Evolutionary conservation across 2,113 vertebrate genomes (phyloP).

Genomic region (Pteruthius melanotis): DNA sequence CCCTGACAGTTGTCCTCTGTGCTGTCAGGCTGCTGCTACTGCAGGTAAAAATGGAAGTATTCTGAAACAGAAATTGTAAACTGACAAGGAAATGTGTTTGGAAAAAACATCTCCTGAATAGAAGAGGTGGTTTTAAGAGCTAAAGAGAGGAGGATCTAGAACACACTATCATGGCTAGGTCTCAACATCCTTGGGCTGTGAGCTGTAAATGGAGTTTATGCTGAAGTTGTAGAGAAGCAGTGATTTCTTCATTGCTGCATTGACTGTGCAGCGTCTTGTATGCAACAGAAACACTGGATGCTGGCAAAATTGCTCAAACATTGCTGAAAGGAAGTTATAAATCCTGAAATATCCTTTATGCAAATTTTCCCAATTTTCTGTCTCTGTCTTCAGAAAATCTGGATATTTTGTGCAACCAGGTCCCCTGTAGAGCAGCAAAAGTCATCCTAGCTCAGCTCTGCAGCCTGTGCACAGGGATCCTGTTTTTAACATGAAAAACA

Average conservation of each 20-base stretch:
- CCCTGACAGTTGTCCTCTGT: slow-evolving; percentile 34
- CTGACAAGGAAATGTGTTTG: background rate
- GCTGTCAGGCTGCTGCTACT: background rate
- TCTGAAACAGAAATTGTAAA: background rate
- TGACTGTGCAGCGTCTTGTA: background rate
- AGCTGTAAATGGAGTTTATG: background rate
- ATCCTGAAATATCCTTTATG: background rate
- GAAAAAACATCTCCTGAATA: background rate
- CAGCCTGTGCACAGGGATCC: background rate
- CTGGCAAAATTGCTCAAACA: background rate
- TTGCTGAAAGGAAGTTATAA: background rate
- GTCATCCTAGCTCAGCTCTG: background rate
- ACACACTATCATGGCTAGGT: background rate
- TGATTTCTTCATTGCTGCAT: background rate
- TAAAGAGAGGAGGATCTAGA: background rate
- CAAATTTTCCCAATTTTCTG: background rate
- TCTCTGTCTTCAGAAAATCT: background rate
- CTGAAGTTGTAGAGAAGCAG: background rate
- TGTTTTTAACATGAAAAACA: background rate
- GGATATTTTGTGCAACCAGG: background rate
- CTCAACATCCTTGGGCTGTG: background rate
- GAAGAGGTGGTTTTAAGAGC: background rate
- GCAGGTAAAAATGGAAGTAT: background rate
- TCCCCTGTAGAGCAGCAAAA: background rate
- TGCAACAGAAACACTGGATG: background rate